Evolutionary conservation across 2,888 invertebrate species (phyloP).

Genomic region (Lasioglossum marginatum): DNA sequence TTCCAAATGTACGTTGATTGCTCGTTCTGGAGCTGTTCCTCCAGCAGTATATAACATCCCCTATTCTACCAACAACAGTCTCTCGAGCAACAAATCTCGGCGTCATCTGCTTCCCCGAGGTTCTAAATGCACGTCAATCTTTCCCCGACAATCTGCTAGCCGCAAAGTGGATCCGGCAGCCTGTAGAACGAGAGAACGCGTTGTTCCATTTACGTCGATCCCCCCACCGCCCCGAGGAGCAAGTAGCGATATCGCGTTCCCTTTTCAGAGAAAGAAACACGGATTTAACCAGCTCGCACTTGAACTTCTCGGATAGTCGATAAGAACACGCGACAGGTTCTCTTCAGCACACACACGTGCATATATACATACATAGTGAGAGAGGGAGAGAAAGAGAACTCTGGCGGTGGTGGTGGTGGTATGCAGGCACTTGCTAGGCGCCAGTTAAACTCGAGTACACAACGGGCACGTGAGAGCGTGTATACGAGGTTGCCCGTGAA

Average conservation of each 20-base stretch:
- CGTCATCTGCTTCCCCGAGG: background rate
- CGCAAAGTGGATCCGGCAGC: background rate
- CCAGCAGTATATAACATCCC: background rate
- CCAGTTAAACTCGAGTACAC: constrained; percentile 43
- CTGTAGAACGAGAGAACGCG: background rate
- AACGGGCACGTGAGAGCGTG: constrained; percentile 56
- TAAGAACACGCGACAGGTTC: constrained; percentile 1
- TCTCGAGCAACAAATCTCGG: background rate
- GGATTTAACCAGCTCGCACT: constrained; percentile 12
- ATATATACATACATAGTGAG: background rate
- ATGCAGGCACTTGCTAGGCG: constrained; percentile 13
- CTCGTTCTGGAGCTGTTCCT: background rate
- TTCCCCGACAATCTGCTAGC: background rate
- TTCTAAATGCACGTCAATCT: background rate
- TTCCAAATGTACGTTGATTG: background rate
- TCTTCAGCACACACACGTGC: background rate
- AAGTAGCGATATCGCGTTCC: constrained; percentile 31
- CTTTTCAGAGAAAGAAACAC: constrained; percentile 16
- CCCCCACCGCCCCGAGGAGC: background rate
- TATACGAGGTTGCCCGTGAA: constrained; percentile 73
- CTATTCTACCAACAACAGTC: background rate
- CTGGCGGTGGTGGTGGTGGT: background rate
- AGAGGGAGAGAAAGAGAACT: background rate
- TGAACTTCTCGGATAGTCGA: constrained; percentile 1
- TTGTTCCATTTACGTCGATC: constrained; percentile 5